phyloP scores from a whole-genome alignment of 2,888 invertebrate species.

The Idaea biselata region DNA sequence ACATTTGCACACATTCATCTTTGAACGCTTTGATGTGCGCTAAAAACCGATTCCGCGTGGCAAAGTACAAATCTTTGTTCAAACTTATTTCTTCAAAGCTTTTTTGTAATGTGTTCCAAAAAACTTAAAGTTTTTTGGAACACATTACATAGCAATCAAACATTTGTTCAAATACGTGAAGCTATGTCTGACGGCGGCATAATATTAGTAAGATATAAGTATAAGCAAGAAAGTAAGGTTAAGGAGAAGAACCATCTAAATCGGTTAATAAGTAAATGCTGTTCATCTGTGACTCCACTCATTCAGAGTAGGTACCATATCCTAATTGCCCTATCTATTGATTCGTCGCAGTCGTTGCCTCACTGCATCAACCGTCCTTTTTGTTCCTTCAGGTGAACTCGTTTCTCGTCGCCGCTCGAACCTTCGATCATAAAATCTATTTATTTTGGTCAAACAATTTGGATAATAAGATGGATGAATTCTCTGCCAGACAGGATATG shows the following conservation, averaged over 20 bases:
- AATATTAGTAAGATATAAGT: too few species aligned
- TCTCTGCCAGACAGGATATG: not conserved
- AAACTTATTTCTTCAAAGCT: too few species aligned
- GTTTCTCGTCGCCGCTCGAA: not conserved
- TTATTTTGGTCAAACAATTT: not conserved
- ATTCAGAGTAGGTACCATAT: not conserved
- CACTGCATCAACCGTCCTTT: not conserved
- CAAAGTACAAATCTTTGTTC: too few species aligned
- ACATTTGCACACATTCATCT: too few species aligned
- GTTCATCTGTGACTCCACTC: not conserved
- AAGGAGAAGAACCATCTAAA: not conserved
- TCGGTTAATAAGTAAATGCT: not conserved
- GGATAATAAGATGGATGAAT: not conserved
- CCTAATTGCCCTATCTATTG: not conserved
- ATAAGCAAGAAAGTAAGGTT: too few species aligned
- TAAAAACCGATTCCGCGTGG: too few species aligned
- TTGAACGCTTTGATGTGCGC: too few species aligned
- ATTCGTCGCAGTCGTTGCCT: not conserved
- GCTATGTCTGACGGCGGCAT: too few species aligned
- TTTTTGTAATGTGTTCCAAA: too few species aligned
- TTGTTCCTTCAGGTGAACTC: not conserved
- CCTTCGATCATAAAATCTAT: not conserved
- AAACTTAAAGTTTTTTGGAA: too few species aligned
- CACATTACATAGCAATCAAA: too few species aligned
- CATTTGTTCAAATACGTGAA: too few species aligned